Percentiles rank a stretch among this genome's conserved stretches.
Conservation (phyloP, 1,140 invertebrate genomes). For the Neuroterus valhalla region DNA sequence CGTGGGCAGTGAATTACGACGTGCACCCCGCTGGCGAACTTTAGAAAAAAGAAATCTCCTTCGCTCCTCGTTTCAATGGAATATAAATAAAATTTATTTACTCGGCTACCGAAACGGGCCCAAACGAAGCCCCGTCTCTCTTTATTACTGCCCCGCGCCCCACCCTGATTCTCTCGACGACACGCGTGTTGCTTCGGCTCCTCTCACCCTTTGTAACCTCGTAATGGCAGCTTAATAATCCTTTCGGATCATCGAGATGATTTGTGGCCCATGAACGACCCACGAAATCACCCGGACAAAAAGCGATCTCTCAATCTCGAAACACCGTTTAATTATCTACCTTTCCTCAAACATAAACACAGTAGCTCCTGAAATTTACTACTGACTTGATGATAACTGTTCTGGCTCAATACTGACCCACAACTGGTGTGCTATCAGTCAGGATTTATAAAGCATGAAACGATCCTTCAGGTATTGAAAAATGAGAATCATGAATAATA, state of each 20-base stretch:
- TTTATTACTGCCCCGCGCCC: constrained; percentile 41
- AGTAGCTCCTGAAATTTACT: too few relatives aligned
- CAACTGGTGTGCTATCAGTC: too few relatives aligned
- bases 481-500: constrained; percentile 7
- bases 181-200: constrained; percentile 51
- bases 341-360: neutral
- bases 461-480: neutral
- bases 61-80: constrained; percentile 53
- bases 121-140: constrained; percentile 18
- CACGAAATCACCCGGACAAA: neutral
- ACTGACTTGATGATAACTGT: too few relatives aligned
- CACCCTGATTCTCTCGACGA: constrained; percentile 44
- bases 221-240: constrained; percentile 56
- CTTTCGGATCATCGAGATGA: constrained; percentile 46
- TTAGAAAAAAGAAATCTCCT: constrained; percentile 53
- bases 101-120: constrained; percentile 55
- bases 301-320: constrained; percentile 2
- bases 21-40: constrained; percentile 45
- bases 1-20: constrained; percentile 59
- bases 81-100: constrained; percentile 61
- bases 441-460: too few relatives aligned
- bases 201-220: constrained; percentile 53
- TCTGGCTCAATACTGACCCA: too few relatives aligned
- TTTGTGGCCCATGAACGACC: constrained; percentile 40
- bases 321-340: neutral